Conservation (phyloP, 2,113 vertebrate genomes). For the Dasyurus viverrinus region DNA sequence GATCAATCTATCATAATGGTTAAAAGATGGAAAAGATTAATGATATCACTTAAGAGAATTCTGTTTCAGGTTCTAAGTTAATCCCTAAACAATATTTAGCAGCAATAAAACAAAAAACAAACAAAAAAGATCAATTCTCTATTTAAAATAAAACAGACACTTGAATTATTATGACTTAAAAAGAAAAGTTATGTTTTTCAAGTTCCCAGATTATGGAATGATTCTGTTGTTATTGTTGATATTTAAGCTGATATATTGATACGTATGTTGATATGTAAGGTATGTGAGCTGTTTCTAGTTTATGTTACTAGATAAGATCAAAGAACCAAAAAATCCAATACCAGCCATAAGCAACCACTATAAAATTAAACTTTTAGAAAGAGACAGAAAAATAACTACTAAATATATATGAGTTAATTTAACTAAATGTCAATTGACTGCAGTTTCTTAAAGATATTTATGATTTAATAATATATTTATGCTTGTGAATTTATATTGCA, state of each 20-base stretch:
- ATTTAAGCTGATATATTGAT: background rate
- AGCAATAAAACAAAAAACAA: constrained; percentile 27
- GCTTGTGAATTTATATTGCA: constrained; percentile 41
- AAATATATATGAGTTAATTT: constrained; percentile 48
- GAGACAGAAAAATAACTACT: constrained; percentile 31
- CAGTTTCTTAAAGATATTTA: constrained; percentile 50
- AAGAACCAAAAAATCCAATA: constrained; percentile 45
- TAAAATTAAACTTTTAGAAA: constrained; percentile 55
- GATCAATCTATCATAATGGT: constrained; percentile 12
- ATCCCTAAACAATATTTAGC: background rate
- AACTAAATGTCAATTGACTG: constrained; percentile 56
- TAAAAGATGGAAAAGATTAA: background rate
- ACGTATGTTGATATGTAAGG: background rate
- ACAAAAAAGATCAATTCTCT: background rate
- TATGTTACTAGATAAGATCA: constrained; percentile 28
- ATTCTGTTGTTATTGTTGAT: background rate
- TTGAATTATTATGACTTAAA: constrained; percentile 41
- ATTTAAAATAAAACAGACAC: constrained; percentile 3
- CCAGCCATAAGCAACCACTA: constrained; percentile 22
- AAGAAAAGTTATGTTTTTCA: constrained; percentile 30
- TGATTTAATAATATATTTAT: constrained; percentile 55
- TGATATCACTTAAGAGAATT: background rate
- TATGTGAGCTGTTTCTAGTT: background rate
- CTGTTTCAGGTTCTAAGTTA: background rate
- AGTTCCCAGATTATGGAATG: background rate